These are phyloP conservation scores for Xenopus petersii DNA, from an alignment of 2,797 vertebrate genomes.

Conservation along the genomic window DNA sequence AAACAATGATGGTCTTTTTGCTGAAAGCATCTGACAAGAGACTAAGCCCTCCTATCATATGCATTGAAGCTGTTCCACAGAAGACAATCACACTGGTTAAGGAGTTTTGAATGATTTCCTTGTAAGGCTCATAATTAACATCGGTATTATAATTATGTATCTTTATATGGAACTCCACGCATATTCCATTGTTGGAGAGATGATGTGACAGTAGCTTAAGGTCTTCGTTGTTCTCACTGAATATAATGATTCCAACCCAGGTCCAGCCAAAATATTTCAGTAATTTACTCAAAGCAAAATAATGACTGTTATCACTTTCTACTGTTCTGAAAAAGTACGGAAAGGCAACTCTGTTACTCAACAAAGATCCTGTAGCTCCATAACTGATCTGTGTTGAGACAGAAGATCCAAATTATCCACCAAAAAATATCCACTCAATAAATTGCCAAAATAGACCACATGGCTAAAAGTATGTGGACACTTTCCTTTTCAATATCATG, in stretches of 20 bases:
- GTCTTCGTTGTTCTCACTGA: conserved; percentile 8
- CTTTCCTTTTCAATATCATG: too few relatives aligned
- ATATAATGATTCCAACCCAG: conserved; percentile 16
- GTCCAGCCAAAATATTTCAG: conserved; percentile 22
- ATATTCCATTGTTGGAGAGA: conserved; percentile 3
- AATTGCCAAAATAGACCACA: too few relatives aligned
- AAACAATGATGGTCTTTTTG: not conserved
- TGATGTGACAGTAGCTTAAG: not conserved
- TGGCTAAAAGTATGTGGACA: too few relatives aligned
- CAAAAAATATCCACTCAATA: too few relatives aligned
- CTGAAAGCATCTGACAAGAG: not conserved
- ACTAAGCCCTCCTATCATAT: not conserved
- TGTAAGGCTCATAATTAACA: not conserved
- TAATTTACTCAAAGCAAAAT: not conserved
- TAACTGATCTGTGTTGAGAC: conserved; percentile 10
- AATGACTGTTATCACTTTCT: not conserved
- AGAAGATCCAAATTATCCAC: too few relatives aligned
- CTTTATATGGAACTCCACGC: not conserved
- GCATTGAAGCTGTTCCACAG: not conserved
- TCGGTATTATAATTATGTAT: not conserved
- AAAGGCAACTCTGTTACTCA: not conserved
- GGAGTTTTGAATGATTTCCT: not conserved
- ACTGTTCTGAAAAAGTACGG: conserved; percentile 11
- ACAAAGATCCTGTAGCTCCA: not conserved
- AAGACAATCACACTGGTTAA: not conserved